phyloP scores from a whole-genome alignment of 1,140 invertebrate species.

The Mycetomoellerius zeteki region DNA sequence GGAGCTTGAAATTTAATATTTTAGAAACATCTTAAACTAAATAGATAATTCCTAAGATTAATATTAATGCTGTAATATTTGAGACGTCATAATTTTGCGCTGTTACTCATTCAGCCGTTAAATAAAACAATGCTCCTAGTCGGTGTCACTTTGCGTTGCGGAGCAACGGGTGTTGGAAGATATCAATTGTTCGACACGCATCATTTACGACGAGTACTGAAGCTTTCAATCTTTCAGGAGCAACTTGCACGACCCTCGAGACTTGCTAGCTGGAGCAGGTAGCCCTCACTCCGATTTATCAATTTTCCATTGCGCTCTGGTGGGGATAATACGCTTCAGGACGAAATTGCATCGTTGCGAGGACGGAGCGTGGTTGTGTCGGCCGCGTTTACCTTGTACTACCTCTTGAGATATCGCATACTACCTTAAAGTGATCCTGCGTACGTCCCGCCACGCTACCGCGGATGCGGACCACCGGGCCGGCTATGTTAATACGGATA shows the following conservation, averaged over 20 bases:
- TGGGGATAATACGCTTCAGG: constrained; percentile 47
- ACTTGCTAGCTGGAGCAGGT: constrained; percentile 9
- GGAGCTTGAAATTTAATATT: neutral
- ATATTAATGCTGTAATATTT: neutral
- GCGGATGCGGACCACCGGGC: constrained; percentile 70
- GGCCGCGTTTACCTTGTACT: constrained; percentile 29
- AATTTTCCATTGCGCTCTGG: constrained; percentile 50
- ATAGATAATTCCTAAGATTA: neutral
- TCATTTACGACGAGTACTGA: constrained; percentile 17
- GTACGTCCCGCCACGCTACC: constrained; percentile 33
- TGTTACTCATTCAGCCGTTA: neutral
- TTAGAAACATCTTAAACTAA: neutral
- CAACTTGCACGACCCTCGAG: neutral
- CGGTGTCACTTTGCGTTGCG: neutral
- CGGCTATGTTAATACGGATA: constrained; percentile 79
- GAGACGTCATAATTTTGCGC: neutral
- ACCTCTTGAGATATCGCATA: constrained; percentile 11
- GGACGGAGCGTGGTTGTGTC: constrained; percentile 9
- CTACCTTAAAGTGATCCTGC: constrained; percentile 22
- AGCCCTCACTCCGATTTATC: constrained; percentile 44
- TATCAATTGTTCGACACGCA: constrained; percentile 37
- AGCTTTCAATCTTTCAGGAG: constrained; percentile 17
- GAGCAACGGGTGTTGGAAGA: neutral
- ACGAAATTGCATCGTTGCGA: constrained; percentile 58
- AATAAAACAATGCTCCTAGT: neutral